A percentile compares a stretch with the other conserved stretches of the same genome.
These are phyloP conservation scores for Drosophila rhopaloa DNA, from an alignment of 1,140 invertebrate genomes.

Conservation along the genomic window DNA sequence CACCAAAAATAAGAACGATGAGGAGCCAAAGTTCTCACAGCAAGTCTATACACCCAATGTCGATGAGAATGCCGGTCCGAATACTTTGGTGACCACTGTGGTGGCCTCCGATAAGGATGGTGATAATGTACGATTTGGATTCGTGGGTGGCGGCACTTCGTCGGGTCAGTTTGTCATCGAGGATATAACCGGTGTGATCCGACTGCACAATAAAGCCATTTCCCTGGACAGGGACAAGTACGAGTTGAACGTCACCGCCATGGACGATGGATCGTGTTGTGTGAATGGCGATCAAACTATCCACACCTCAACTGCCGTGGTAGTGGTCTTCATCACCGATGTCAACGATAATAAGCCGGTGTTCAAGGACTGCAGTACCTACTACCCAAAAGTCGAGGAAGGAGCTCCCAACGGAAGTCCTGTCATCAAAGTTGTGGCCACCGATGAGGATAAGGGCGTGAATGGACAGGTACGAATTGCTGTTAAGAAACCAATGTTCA, in stretches of 20 bases:
- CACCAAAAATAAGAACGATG: constrained; percentile 98
- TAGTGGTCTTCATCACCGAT: constrained; percentile 98
- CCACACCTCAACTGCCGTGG: constrained; percentile 97
- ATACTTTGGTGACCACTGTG: constrained; percentile 96
- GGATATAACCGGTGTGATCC: constrained; percentile 97
- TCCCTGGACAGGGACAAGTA: constrained; percentile 95
- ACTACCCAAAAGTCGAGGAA: constrained; percentile 96
- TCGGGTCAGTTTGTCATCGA: constrained; percentile 98
- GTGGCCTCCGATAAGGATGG: constrained; percentile 98
- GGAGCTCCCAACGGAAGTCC: constrained; percentile 96
- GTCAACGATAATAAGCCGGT: constrained; percentile 98
- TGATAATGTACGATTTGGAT: constrained; percentile 96
- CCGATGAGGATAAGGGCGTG: constrained; percentile 96
- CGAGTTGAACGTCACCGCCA: constrained; percentile 96
- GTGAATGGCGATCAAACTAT: constrained; percentile 93
- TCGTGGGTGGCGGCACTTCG: constrained; percentile 94
- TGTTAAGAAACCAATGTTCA: no score
- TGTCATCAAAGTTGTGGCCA: constrained; percentile 96
- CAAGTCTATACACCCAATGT: constrained; percentile 98
- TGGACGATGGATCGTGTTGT: constrained; percentile 97
- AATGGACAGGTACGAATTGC: constrained; percentile 91
- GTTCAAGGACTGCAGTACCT: constrained; percentile 96
- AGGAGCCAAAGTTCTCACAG: constrained; percentile 97
- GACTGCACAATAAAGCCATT: constrained; percentile 93
- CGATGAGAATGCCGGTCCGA: constrained; percentile 97